Percentiles rank a stretch among this genome's conserved stretches.
Evolutionary conservation across 2,113 vertebrate genomes (phyloP).

Genomic region (Cardinalis cardinalis): DNA sequence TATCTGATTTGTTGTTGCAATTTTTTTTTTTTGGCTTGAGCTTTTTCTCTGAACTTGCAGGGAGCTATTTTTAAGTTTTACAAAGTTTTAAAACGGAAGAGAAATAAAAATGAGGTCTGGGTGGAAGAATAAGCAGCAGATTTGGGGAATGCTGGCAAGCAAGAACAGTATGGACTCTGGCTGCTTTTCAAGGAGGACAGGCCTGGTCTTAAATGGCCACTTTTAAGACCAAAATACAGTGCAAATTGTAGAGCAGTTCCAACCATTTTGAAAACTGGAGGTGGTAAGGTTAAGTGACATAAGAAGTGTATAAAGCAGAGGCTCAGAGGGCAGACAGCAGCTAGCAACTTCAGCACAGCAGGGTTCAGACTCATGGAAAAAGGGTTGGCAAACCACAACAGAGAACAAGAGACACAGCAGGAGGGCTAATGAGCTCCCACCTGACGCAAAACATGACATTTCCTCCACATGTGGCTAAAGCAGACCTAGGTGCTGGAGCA

Average conservation of each 20-base stretch:
- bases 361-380: neutral
- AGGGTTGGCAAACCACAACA: neutral
- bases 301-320: neutral
- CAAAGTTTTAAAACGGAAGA: constrained; percentile 23
- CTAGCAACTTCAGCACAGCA: neutral
- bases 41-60: constrained; percentile 45
- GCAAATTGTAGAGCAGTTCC: neutral
- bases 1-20: constrained; percentile 53
- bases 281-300: neutral
- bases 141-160: constrained; percentile 14
- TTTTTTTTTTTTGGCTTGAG: constrained; percentile 46
- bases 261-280: neutral
- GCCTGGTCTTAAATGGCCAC: neutral
- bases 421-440: neutral
- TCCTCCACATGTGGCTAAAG: neutral
- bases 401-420: neutral
- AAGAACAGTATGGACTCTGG: neutral
- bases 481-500: neutral
- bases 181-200: neutral
- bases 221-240: neutral
- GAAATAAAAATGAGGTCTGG: constrained; percentile 29
- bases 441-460: neutral
- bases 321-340: neutral
- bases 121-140: constrained; percentile 17
- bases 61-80: constrained; percentile 60